Conservation (phyloP, 2,797 vertebrate genomes). For the Myotis findleyi region DNA sequence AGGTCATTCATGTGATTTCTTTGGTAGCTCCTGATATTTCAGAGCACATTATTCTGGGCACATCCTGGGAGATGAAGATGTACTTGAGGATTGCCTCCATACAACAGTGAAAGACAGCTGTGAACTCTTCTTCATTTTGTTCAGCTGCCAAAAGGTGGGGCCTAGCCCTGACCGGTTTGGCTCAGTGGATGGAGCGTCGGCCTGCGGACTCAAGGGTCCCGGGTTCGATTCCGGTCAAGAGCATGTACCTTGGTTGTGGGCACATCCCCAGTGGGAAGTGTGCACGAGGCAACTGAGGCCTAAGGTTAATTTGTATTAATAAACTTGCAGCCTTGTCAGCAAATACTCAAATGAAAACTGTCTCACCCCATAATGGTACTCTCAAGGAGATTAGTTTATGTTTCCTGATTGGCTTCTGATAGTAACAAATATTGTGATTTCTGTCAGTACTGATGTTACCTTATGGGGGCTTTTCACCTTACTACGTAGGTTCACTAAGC, state of each 20-base stretch:
- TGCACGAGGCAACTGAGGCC: no score
- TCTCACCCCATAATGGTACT: constrained; percentile 15
- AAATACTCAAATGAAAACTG: constrained; percentile 60
- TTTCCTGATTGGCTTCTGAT: constrained; percentile 12
- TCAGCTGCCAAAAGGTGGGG: constrained; percentile 21
- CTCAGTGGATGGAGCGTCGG: no score
- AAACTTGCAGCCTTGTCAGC: constrained; percentile 55
- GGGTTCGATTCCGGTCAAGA: no score
- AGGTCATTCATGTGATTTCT: neutral
- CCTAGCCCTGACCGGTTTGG: neutral
- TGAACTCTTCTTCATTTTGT: constrained; percentile 40
- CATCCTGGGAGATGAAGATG: neutral
- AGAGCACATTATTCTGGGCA: neutral
- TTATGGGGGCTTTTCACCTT: constrained; percentile 31
- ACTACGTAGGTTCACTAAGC: neutral
- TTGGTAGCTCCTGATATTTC: neutral
- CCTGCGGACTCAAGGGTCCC: no score
- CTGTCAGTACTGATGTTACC: constrained; percentile 39
- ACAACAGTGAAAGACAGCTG: neutral
- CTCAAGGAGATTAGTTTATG: constrained; percentile 49
- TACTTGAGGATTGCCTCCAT: neutral
- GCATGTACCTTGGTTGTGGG: no score
- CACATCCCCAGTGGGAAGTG: no score
- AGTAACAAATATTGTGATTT: constrained; percentile 55
- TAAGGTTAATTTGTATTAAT: constrained; percentile 61